Evolutionary conservation across 2,888 invertebrate species (phyloP).

Genomic region (Tinea pellionella): DNA sequence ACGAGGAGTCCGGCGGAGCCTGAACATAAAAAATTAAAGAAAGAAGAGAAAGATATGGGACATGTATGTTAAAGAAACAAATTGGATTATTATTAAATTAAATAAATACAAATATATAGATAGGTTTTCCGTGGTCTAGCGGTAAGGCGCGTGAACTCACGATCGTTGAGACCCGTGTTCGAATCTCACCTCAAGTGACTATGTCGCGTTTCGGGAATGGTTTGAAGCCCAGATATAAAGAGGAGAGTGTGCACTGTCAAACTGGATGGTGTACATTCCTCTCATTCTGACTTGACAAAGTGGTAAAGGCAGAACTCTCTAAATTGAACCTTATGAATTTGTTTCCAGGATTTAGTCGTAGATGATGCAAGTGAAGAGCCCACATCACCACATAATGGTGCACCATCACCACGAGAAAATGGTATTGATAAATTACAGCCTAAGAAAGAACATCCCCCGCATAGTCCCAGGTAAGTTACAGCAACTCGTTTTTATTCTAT

Average conservation of each 20-base stretch:
- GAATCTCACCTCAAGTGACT: too few relatives aligned
- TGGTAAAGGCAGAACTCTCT: too few relatives aligned
- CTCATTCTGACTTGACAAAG: too few relatives aligned
- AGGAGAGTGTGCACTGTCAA: too few relatives aligned
- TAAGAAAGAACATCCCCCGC: conserved; percentile 82
- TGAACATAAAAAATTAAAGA: conserved; percentile 79
- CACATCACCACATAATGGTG: conserved; percentile 85
- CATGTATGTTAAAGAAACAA: conserved; percentile 72
- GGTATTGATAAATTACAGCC: conserved; percentile 82
- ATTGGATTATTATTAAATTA: neutral
- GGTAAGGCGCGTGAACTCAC: too few relatives aligned
- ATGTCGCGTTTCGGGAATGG: too few relatives aligned
- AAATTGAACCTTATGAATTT: neutral
- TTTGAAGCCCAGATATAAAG: too few relatives aligned
- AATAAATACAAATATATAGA: too few relatives aligned
- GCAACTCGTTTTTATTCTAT: neutral
- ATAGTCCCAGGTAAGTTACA: conserved; percentile 66
- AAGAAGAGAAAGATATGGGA: conserved; percentile 85
- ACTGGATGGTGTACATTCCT: too few relatives aligned
- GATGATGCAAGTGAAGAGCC: conserved; percentile 95
- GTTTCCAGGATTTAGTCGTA: conserved; percentile 91
- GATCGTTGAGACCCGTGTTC: too few relatives aligned
- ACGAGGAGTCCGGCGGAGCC: conserved; percentile 82
- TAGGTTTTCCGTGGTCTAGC: too few relatives aligned
- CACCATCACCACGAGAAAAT: conserved; percentile 90